These are phyloP conservation scores for Megaustenia siamemsis DNA, from an alignment of 2,888 invertebrate genomes.

Conservation along the genomic window DNA sequence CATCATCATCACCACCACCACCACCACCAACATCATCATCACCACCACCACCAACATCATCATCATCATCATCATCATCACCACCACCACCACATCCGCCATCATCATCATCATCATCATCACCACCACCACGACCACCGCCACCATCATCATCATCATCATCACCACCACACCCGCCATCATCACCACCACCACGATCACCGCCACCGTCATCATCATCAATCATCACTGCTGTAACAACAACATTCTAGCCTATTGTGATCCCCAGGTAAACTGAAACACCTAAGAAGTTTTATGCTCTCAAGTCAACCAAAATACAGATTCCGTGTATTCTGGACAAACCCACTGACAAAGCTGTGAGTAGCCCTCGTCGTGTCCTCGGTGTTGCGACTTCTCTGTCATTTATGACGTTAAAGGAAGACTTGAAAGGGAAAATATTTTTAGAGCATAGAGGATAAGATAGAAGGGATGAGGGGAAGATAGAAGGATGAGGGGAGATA, in stretches of 20 bases:
- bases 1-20: neutral
- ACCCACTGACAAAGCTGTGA: neutral
- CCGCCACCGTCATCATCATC: neutral
- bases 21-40: neutral
- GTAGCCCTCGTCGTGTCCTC: neutral
- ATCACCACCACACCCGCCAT: neutral
- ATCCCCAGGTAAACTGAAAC: neutral
- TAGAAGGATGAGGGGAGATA: too few species aligned
- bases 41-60: neutral
- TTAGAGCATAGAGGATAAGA: too few species aligned
- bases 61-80: too few species aligned
- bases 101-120: too few species aligned
- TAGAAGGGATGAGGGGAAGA: too few species aligned
- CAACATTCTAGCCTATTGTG: neutral
- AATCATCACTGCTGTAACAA: neutral
- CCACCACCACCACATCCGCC: too few species aligned
- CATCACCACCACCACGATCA: neutral
- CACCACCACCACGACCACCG: neutral
- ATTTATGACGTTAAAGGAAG: too few species aligned
- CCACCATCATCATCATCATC: neutral
- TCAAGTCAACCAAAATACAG: neutral
- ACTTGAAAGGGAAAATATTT: too few species aligned
- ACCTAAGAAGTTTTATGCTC: neutral
- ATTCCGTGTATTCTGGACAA: slow-evolving; percentile 2
- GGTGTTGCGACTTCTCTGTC: too few species aligned